phyloP scores from a whole-genome alignment of 2,888 invertebrate genomes.

The Drosophila siamana region DNA sequence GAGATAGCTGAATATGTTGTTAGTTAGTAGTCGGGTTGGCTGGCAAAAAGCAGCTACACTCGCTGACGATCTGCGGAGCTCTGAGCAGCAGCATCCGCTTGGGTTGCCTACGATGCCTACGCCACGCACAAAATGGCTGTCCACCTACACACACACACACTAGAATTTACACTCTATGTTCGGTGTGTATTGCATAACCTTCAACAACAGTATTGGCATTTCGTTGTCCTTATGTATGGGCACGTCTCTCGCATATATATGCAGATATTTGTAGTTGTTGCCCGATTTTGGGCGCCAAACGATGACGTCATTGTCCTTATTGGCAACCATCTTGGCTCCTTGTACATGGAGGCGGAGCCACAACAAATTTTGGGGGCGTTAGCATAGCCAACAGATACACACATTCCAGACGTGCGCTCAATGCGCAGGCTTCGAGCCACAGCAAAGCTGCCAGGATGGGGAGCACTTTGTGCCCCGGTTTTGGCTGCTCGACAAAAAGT shows the following conservation, averaged over 20 bases:
- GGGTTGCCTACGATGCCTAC: conserved; percentile 82
- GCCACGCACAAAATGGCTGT: conserved; percentile 74
- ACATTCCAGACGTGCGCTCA: conserved; percentile 33
- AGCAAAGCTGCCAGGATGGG: background rate
- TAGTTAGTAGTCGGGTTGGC: conserved; percentile 2
- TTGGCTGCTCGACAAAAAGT: background rate
- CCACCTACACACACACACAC: conserved; percentile 38
- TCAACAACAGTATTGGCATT: conserved; percentile 64
- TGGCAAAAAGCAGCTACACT: conserved; percentile 84
- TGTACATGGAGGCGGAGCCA: conserved; percentile 64
- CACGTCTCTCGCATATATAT: conserved; percentile 25
- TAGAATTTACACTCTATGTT: conserved; percentile 10
- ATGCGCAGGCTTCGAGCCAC: conserved; percentile 51
- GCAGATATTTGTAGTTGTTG: no score
- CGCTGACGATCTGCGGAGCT: conserved; percentile 86
- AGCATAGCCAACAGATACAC: conserved; percentile 67
- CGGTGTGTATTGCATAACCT: conserved; percentile 64
- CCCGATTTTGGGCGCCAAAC: conserved; percentile 42
- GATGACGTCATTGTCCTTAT: conserved; percentile 65
- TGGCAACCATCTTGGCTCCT: conserved; percentile 72
- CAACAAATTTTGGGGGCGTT: conserved; percentile 53
- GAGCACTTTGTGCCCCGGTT: background rate
- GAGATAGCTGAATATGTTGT: background rate
- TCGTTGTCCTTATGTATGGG: conserved; percentile 29
- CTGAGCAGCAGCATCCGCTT: conserved; percentile 82